Evolutionary conservation across 2,797 vertebrate species (phyloP).

Genomic region (Babyrousa celebensis): DNA sequence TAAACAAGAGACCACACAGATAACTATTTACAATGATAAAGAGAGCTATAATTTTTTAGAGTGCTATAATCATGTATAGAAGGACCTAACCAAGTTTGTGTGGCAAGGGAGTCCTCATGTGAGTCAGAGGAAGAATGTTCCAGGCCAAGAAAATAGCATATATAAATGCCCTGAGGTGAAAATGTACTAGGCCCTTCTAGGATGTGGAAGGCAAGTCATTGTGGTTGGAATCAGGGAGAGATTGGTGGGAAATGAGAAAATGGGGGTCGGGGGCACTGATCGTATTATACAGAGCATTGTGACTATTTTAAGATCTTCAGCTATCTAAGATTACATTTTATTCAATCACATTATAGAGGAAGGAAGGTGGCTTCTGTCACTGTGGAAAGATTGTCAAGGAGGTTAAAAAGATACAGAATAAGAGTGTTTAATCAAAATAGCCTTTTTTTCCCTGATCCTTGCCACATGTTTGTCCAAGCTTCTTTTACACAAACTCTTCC

Average conservation of each 20-base stretch:
- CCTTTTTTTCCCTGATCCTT: background rate
- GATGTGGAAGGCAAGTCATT: constrained; percentile 44
- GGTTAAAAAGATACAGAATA: constrained; percentile 48
- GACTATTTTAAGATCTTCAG: constrained; percentile 37
- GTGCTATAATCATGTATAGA: background rate
- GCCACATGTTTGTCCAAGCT: constrained; percentile 11
- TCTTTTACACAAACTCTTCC: constrained; percentile 52
- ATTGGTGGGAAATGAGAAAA: background rate
- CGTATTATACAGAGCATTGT: background rate
- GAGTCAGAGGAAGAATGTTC: background rate
- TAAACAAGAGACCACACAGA: constrained; percentile 36
- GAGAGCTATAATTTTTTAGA: background rate
- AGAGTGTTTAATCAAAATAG: constrained; percentile 23
- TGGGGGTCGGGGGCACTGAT: background rate
- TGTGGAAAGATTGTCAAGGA: constrained; percentile 26
- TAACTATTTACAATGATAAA: constrained; percentile 30
- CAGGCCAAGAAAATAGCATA: background rate
- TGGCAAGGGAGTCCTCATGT: background rate
- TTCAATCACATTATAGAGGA: constrained; percentile 34
- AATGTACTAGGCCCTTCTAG: background rate
- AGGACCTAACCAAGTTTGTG: background rate
- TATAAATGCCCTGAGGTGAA: constrained; percentile 17
- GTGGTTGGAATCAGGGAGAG: background rate
- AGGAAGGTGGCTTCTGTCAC: background rate
- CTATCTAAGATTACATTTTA: constrained; percentile 27